Evolutionary conservation across 2,113 vertebrate genomes (phyloP).

Genomic region (Athene cunicularia): DNA sequence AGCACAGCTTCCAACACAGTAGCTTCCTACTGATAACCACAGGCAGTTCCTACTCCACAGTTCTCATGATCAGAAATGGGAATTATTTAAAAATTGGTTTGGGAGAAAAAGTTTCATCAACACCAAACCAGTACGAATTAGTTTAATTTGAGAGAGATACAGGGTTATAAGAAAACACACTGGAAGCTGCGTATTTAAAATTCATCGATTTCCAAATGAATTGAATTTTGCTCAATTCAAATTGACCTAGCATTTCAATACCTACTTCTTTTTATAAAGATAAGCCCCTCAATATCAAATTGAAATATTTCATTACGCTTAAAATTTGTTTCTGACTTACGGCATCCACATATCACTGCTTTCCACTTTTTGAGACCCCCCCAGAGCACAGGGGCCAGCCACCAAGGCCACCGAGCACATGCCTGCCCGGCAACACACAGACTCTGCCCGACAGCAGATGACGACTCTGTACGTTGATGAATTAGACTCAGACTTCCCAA

Average conservation of each 20-base stretch:
- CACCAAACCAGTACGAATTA: neutral
- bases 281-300: neutral
- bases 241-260: neutral
- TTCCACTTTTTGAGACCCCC: neutral
- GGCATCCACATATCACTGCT: neutral
- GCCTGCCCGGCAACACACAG: neutral
- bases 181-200: neutral
- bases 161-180: neutral
- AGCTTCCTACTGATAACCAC: neutral
- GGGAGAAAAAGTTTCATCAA: neutral
- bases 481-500: neutral
- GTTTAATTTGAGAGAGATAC: neutral
- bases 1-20: neutral
- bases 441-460: neutral
- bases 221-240: neutral
- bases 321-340: neutral
- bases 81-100: neutral
- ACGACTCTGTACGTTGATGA: neutral
- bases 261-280: neutral
- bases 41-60: neutral
- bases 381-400: neutral
- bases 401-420: neutral
- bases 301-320: neutral
- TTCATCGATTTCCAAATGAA: neutral
- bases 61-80: neutral